Base-by-base conservation (phyloP, 2,888 invertebrate species). In the Plemyria rubiginata region DNA sequence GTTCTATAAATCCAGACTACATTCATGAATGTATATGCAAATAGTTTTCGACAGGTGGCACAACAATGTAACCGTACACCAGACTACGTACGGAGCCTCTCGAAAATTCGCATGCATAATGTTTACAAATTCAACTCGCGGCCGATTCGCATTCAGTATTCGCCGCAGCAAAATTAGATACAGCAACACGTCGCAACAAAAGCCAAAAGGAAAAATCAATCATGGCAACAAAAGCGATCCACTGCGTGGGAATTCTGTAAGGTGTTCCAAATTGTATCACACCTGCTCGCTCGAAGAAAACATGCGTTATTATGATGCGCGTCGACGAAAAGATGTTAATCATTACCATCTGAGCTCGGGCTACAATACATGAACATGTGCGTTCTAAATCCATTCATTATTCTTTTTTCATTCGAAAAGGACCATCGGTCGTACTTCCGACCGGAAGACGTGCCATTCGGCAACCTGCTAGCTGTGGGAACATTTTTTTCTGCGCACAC, bases 391-490 rank as follows among this genome's bases (percentile, higher is more conserved):
- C 81, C 83, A 86, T 86, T 85, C 80, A 84, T 77, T 74, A 66
- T 73, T 75, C 80, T 83, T 85, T 82, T 80, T 81, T 79, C 80
- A 77, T 79, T 75, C 73, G 73, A 76, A 82, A 86, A 86, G 85
- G 86, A 88, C 89, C 87, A 88, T 84, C 86, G 83, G 86, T 85
- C 82, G 78, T 80, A 91, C 92, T 92, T 92, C 92, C 92, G 89
- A 87, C 90, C 89, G 91, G 92, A 92, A 91, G 85, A 73, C 85
- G 78, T 79, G 76, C 81, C 84, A 85, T 88, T 88, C 82, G 87
- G 81, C 86, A 90, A 92, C 91, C 91, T 92, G 92, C 89, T 86
- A 73, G 74, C 78, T 88, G 87, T 91, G 91, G 86, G 91, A 91
- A 91, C 75, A 75, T 85, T 87, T 87, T 22, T 88, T 89, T 86